These are phyloP conservation scores for Tinamus major DNA, from an alignment of 2,797 vertebrate species.

Conservation along the genomic window DNA sequence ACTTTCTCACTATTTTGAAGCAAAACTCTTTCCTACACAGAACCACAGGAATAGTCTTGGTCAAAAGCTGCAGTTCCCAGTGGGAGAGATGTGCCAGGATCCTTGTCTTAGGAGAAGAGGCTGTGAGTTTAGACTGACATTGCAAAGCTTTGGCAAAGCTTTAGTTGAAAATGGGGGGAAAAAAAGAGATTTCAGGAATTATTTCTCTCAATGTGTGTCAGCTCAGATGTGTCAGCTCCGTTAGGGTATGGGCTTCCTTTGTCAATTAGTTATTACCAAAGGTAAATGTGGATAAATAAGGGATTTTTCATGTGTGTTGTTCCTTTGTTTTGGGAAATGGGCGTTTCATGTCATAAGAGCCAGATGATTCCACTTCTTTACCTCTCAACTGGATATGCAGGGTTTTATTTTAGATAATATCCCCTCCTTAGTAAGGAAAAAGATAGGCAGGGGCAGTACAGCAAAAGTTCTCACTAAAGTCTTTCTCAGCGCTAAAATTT, in stretches of 20 bases:
- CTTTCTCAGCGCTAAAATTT: neutral
- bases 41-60: neutral
- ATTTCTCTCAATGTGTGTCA: neutral
- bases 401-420: neutral
- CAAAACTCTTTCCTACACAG: neutral
- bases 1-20: neutral
- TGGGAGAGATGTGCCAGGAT: conserved; percentile 18
- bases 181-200: neutral
- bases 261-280: neutral
- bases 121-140: conserved; percentile 1
- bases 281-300: neutral
- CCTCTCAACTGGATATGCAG: neutral
- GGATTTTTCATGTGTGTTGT: neutral
- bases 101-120: neutral
- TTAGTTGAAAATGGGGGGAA: neutral
- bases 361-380: neutral
- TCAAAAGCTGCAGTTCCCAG: conserved; percentile 1
- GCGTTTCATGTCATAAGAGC: neutral
- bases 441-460: neutral
- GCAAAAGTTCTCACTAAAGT: neutral
- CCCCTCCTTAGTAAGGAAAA: neutral
- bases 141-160: neutral
- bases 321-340: neutral
- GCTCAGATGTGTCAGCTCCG: neutral
- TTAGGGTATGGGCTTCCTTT: neutral